Evolutionary conservation across 2,113 vertebrate species (phyloP).

Genomic region (Lepidothrix coronata): DNA sequence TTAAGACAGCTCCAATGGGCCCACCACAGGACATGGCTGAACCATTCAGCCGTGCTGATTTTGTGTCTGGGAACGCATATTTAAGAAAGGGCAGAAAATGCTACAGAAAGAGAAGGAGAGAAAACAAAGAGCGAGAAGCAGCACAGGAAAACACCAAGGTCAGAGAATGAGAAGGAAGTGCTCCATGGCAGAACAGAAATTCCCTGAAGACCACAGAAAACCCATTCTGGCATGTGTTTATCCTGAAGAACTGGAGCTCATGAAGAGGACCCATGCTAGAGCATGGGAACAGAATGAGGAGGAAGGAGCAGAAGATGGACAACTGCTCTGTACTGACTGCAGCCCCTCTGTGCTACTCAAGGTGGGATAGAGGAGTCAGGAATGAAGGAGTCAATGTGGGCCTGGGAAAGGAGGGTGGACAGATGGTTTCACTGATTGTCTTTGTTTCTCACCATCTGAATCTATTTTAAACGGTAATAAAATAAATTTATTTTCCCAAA

Average conservation of each 20-base stretch:
- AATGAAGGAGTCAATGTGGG: neutral
- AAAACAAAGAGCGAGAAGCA: neutral
- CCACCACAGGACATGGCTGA: neutral
- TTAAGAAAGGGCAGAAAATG: neutral
- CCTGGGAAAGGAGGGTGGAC: neutral
- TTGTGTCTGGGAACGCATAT: neutral
- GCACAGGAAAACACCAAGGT: neutral
- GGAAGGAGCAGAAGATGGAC: neutral
- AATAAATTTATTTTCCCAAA: neutral
- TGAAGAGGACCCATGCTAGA: neutral
- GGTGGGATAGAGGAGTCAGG: neutral
- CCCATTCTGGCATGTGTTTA: neutral
- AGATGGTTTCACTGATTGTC: neutral
- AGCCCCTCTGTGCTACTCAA: rapidly evolving
- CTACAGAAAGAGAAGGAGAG: neutral
- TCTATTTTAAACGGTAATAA: neutral
- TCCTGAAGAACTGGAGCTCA: neutral
- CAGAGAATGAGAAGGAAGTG: neutral
- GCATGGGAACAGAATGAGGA: neutral
- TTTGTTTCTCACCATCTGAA: neutral
- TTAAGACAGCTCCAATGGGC: neutral
- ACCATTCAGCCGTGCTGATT: neutral
- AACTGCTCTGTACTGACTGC: neutral
- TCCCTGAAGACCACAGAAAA: neutral
- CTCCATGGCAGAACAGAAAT: neutral